Base-by-base conservation (phyloP, 2,797 vertebrate genomes). In the Pyrrhura leucotis region DNA sequence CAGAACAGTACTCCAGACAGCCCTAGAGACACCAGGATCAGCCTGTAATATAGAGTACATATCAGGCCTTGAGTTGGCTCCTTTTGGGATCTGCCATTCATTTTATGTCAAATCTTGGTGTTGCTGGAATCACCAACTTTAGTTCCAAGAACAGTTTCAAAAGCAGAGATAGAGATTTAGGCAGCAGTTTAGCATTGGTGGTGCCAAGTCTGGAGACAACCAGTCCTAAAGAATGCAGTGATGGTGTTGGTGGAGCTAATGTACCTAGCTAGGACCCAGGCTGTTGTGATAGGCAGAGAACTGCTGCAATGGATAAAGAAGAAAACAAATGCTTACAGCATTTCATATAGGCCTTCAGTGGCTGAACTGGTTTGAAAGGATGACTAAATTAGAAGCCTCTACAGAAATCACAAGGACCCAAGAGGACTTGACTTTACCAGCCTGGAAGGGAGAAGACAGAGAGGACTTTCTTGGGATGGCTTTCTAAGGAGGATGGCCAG, bases 371-470 rank as follows among this genome's bases (percentile, higher is more conserved):
- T 81, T 92, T 82, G 53, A 48, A 44, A 42, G 63, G 42, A 94
- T 67, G 88, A 80, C 17, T 76, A 83, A 94, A 77, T 77, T 82
- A 92, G 78, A 87, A 73, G 78, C 29, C 74, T 92, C 84, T 94
- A 56, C 76, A 68, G 88, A 35, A 51, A 89, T 65, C 75, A 88
- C 44, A 85, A 91, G 47, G 85, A 58, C 61, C 45, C 88, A 65
- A 94, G 40, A 86, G 62, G 78, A 84, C n/a, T 69, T 83, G 62
- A 79, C 18, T 88, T 85, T 40, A 93, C 28, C 72, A 75, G 58
- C 79, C 58, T 89, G 75, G 83, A 94, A 92, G 29, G 62, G n/a
- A 85, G 50, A 89, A 95, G 65, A 88, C n/a, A 53, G 29, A 92
- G 51, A 90, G 40, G 40, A 86, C 53, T 72, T 84, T 72, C 59